Evolutionary conservation across 2,797 vertebrate genomes (phyloP).

Genomic region (Syngnathus rostellatus): DNA sequence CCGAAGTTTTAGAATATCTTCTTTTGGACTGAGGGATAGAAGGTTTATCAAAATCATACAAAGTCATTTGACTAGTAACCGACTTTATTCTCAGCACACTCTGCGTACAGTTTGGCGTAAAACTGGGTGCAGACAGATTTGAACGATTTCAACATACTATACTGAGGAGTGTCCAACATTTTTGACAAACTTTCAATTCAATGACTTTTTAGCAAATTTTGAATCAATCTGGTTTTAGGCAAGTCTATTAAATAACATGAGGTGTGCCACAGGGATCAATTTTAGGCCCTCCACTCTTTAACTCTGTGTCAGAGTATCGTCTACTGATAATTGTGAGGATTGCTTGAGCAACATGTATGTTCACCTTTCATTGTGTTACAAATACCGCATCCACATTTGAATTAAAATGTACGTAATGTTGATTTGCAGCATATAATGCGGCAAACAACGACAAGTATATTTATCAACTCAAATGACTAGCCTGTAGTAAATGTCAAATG

Average conservation of each 20-base stretch:
- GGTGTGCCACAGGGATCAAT: too few relatives aligned
- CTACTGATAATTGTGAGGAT: background rate
- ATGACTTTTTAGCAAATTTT: too few relatives aligned
- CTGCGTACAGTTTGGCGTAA: background rate
- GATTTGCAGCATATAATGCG: background rate
- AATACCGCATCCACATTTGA: background rate
- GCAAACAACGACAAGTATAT: background rate
- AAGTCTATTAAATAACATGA: too few relatives aligned
- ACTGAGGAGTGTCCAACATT: background rate
- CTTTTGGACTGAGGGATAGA: slow-evolving; percentile 5
- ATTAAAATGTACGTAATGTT: background rate
- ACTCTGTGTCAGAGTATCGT: background rate
- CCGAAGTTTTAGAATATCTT: slow-evolving; percentile 7
- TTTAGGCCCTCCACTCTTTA: too few relatives aligned
- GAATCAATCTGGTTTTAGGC: too few relatives aligned
- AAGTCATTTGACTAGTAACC: slow-evolving; percentile 7
- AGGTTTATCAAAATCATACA: slow-evolving; percentile 18
- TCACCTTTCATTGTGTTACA: background rate
- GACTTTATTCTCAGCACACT: slow-evolving; percentile 7
- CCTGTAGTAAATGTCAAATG: background rate
- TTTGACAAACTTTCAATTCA: too few relatives aligned
- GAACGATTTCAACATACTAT: background rate
- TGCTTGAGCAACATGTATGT: background rate
- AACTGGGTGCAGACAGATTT: slow-evolving; percentile 6
- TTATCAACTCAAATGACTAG: background rate